Evolutionary conservation across 2,888 invertebrate species (phyloP), one percentile per base, ranked within the genome.

Genomic region (Uropetala carovei): DNA sequence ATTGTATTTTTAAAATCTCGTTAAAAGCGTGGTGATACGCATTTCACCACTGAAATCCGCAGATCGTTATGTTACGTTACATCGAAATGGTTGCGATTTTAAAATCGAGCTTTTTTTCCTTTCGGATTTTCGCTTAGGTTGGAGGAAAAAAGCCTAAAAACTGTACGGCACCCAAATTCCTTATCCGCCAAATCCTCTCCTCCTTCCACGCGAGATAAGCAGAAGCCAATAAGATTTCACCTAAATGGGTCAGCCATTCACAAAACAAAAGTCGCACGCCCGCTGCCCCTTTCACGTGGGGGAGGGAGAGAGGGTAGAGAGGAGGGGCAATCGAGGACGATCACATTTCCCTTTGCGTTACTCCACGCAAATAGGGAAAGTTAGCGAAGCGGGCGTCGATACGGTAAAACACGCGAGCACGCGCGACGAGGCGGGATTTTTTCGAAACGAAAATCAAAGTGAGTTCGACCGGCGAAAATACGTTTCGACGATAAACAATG

Each of bases 281-380:
- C 27, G 75, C 75, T 27, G 75, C n/a, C 68, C 68, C 68, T 68
- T 22, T 68, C n/a, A 5, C 18, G 16, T 16, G n/a, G 68, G 22
- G 18, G 18, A n/a, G 43, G 18, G 22, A 68, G 64, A 64, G 64
- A 14, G 68, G 68, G 68, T 18, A 13, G 27, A 27, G 18, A 14
- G 22, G 75, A 75, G 75, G 43, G 43, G 43, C 43, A 75, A 75
- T 27, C 75, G 75, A 27, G 75, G 75, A 75, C 75, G 75, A 22
- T 22, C 14, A 27, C 75, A 75, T 43, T 43, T 43, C 43, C 43
- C 43, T 43, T 43, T 5, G 43, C 43, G 27, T 18, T n/a, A 18
- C 64, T 18, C 68, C 68, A 27, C 75, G 75, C 75, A 75, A 75
- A 75, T 27, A 75, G 75, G 75, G 75, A 75, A 75, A 75, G 75